phyloP scores from a whole-genome alignment of 2,888 invertebrate genomes.

The Macrophya annulata region DNA sequence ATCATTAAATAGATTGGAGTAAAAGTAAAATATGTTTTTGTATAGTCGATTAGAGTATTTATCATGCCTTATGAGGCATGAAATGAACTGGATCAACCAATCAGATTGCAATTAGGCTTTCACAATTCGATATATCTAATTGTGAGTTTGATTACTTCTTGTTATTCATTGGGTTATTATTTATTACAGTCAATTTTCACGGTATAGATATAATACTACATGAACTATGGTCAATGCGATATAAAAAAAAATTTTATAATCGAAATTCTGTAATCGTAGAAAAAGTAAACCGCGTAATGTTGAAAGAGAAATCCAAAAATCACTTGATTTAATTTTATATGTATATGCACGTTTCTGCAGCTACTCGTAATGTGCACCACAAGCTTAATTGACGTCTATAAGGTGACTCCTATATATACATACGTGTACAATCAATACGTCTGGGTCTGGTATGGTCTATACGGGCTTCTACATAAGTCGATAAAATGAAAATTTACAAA shows the following conservation, averaged over 20 bases:
- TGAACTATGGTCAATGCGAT: neutral
- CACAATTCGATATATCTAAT: slow-evolving; percentile 46
- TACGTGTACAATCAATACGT: slow-evolving; percentile 26
- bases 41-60: slow-evolving; percentile 37
- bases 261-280: neutral
- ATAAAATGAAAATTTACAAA: slow-evolving; percentile 15
- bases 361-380: slow-evolving; percentile 29
- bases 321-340: neutral
- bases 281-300: neutral
- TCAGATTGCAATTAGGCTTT: slow-evolving; percentile 53
- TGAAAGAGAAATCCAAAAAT: neutral
- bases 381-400: slow-evolving; percentile 27
- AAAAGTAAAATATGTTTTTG: slow-evolving; percentile 26
- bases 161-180: slow-evolving; percentile 25
- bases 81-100: slow-evolving; percentile 46
- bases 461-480: neutral
- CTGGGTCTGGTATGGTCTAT: neutral
- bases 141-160: slow-evolving; percentile 22
- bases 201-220: no score
- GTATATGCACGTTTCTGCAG: neutral
- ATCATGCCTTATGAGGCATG: slow-evolving; percentile 43
- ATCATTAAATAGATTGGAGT: slow-evolving; percentile 2
- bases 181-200: slow-evolving; percentile 18
- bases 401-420: neutral
- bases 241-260: neutral